Evolutionary conservation across 2,888 invertebrate species (phyloP), one percentile per base, ranked within the genome.

Genomic region (Nomada goodeniana): DNA sequence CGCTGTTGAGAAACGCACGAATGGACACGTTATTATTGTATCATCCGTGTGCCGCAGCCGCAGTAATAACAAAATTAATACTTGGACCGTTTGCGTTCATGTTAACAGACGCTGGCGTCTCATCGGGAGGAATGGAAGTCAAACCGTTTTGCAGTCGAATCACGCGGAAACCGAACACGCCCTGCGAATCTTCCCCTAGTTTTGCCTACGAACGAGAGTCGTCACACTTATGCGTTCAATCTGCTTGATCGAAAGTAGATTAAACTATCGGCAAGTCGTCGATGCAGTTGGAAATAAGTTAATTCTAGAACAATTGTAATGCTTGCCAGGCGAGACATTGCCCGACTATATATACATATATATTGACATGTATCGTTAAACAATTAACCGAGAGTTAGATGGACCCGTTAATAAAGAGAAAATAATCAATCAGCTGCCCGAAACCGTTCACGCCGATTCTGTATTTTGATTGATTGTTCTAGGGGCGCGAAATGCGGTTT

Each of bases 61-160:
- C 77, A 82, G 82, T 78, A 80, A 82, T 86, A 86, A 87, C 87
- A 84, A 87, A 87, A 82, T 87, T 86, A 87, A 87, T 86, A 84
- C 68, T 70, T 70, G 69, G 53, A 42, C 47, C 50, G 36, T 10
- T n/a, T 15, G 26, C 11, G 72, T 67, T 60, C 53, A n/a, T 20
- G 55, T 72, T 64, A 70, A 52, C 71, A 74, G 42, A 71, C 50
- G 70, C 69, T 60, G 44, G 18, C 44, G n/a, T 70, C 23, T 64
- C 26, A 36, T n/a, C 57, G 26, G 9, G 13, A 13, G 18, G 23
- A 71, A 78, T 52, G 55, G 64, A 76, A 70, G 65, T 82, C 26
- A 82, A 75, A 67, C 50, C 64, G 65, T 75, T 53, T 72, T 23
- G 29, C 60, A 20, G 36, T 15, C 47, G 13, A 44, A n/a, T 36